Base-by-base conservation (phyloP, 2,113 vertebrate genomes). In the Erythrocebus patas region DNA sequence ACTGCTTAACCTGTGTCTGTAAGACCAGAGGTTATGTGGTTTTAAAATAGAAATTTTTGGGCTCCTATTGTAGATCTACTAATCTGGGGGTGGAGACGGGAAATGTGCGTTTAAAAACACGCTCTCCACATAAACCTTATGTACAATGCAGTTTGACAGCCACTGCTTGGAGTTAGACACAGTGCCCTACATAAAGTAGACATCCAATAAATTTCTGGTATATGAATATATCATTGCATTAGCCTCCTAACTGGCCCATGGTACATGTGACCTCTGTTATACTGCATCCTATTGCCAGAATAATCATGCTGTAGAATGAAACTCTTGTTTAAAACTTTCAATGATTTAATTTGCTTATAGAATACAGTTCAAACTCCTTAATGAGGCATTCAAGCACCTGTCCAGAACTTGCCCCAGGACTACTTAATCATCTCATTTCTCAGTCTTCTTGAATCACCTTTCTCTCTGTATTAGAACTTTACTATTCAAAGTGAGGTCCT, bases 31-130 rank as follows among this genome's bases (percentile, higher is more conserved):
- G 3, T 59, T 59, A 6, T 9, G 11, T 75, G 32, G 5, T 87
- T 92, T 97, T 78, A 94, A 96, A 93, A 79, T 14, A 97, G 57
- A 93, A 93, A 83, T 55, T 55, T 48, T 27, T 17, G 8, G 32
- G 16, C 13, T 61, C 23, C 70, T 10, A 45, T 16, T 13, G 72
- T 11, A 83, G 50, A 78, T 64, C 22, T 92, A 79, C 23, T 93
- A 55, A 76, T 66, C 27, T 86, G n/a, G 25, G 27, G 32, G 35
- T 79, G 61, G 72, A 38, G 40, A 66, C 38, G 89, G 32, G 75
- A 95, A 78, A 73, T 72, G 68, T 17, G 2, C 61, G 85, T 88
- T 89, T 61, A 50, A 89, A 96, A 95, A 64, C 25, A 93, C 11
- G 22, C 23, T 89, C 27, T 89, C 32, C 30, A 76, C 40, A 70